Conservation (phyloP, 2,113 vertebrate species). For the Corythoichthys intestinalis region DNA sequence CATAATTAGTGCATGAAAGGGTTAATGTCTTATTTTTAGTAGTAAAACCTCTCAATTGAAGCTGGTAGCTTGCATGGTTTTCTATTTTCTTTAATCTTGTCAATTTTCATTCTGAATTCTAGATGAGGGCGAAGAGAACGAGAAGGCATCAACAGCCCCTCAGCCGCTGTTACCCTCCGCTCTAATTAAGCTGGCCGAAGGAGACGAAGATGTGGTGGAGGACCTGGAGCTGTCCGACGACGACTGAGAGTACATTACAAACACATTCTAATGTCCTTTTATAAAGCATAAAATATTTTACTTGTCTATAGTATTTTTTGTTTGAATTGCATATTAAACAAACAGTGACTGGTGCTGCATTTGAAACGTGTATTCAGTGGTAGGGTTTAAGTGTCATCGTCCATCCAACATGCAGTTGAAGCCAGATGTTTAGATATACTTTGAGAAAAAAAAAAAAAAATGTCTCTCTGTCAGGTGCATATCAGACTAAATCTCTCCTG, state of each 20-base stretch:
- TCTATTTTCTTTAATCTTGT: neutral
- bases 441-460: too few relatives aligned
- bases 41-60: too few relatives aligned
- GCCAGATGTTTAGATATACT: too few relatives aligned
- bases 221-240: constrained; percentile 87
- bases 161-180: constrained; percentile 70
- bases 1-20: too few relatives aligned
- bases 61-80: too few relatives aligned
- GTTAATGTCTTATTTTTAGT: too few relatives aligned
- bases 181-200: constrained; percentile 79
- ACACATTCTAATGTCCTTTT: constrained; percentile 33
- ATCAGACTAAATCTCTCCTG: too few relatives aligned
- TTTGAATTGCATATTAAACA: too few relatives aligned
- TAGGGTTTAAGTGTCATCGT: too few relatives aligned
- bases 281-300: constrained; percentile 7
- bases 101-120: neutral
- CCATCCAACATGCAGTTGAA: too few relatives aligned
- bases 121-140: constrained; percentile 31
- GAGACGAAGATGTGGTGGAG: constrained; percentile 83
- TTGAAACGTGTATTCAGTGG: neutral
- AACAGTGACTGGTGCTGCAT: neutral
- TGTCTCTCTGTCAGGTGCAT: too few relatives aligned
- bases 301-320: neutral
- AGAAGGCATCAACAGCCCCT: constrained; percentile 48
- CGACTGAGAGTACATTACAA: constrained; percentile 55